Base-by-base conservation (phyloP, 2,888 invertebrate genomes). In the Dendrolimus pini region DNA sequence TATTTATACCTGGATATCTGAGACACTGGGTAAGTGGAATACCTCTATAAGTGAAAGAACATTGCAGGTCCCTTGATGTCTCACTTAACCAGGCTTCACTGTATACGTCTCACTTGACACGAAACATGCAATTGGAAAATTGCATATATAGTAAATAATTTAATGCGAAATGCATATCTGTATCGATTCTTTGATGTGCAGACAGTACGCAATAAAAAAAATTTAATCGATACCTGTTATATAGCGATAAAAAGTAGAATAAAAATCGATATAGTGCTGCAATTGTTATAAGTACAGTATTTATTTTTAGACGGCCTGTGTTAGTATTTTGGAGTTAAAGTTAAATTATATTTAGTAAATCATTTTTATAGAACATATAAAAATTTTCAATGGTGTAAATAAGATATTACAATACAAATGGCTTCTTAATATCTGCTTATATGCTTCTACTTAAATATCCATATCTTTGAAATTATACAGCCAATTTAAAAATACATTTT, bases 291-390 rank as follows among this genome's bases (percentile, higher is more conserved):
- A 74, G 68, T 66, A 66, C 72, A 62, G 57, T 67, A 67, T 69
- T 75, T 77, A 74, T 77, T 75, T 77, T 75, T 72, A 74, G 69
- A 68, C 59, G 61, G 65, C 66, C 70, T 72, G 64, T 69, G 68
- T 71, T 72, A 54, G 56, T 13, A 54, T 57, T 53, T 30, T 42
- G 53, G 52, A 14, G 56, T 60, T 61, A 53, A 30, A 30, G 30
- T 55, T 54, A 58, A 57, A 54, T 55, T 47, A 59, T 64, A 62
- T 58, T 57, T 60, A 61, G 55, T 9, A 47, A 55, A 54, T 56
- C 52, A 57, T 62, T 62, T 61, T 62, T 60, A 55, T 57, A 57
- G 56, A 52, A 59, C 64, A 58, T 62, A 62, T 60, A 59, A 55
- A 60, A 57, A 57, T 53, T 61, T 61, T 58, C 54, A 56, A 58